These are phyloP conservation scores for Frieseomelitta varia DNA, from an alignment of 1,140 invertebrate genomes.

Conservation along the genomic window DNA sequence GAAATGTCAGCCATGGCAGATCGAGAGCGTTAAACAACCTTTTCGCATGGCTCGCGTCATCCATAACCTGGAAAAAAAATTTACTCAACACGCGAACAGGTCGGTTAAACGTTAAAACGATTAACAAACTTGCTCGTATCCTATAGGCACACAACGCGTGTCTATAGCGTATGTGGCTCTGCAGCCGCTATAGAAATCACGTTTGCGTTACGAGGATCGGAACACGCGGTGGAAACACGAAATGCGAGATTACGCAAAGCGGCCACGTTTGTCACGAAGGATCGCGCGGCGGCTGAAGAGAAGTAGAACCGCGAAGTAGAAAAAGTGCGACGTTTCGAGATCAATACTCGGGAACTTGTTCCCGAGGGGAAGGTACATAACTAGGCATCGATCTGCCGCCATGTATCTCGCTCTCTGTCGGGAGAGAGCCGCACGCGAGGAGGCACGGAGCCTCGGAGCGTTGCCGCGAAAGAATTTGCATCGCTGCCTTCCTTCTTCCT, in stretches of 20 bases:
- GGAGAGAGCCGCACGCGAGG: constrained; percentile 26
- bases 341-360: constrained; percentile 46
- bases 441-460: neutral
- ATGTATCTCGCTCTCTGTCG: constrained; percentile 11
- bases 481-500: constrained; percentile 19
- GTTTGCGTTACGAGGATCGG: too few species aligned
- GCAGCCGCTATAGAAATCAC: too few species aligned
- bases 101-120: neutral
- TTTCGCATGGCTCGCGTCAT: neutral
- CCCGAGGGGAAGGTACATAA: constrained; percentile 27
- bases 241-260: too few species aligned
- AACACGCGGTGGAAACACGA: too few species aligned
- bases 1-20: neutral
- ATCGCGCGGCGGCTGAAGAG: too few species aligned
- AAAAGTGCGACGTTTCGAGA: constrained; percentile 27
- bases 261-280: too few species aligned
- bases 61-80: neutral
- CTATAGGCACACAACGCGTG: too few species aligned
- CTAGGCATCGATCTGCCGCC: constrained; percentile 48
- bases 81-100: neutral
- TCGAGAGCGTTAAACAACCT: neutral
- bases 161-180: too few species aligned
- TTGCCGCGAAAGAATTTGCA: constrained; percentile 44
- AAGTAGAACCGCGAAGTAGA: too few species aligned
- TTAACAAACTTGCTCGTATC: too few species aligned